Evolutionary conservation across 53 echinoderm and acorn worm genomes (phyloP).

Genomic region (Actinopyga echinites): DNA sequence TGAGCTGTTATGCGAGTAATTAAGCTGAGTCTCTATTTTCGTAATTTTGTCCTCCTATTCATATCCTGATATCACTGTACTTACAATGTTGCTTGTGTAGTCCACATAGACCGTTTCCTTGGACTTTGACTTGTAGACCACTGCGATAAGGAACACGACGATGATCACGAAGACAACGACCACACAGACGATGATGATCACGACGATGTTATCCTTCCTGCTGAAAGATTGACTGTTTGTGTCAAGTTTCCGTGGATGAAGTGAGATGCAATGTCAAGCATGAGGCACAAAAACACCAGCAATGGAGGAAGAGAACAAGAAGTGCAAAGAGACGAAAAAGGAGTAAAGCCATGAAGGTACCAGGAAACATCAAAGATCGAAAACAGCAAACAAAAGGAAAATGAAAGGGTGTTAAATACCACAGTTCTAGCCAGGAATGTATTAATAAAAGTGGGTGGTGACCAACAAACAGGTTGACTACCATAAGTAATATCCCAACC

Average conservation of each 20-base stretch:
- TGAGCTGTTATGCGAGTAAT: too few relatives aligned
- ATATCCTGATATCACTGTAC: background rate
- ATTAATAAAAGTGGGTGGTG: too few relatives aligned
- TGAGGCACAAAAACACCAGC: background rate
- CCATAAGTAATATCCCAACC: too few relatives aligned
- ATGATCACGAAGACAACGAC: slow-evolving; percentile 48
- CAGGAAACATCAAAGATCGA: background rate
- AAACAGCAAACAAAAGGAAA: too few relatives aligned
- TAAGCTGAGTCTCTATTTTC: background rate
- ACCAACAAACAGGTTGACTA: too few relatives aligned
- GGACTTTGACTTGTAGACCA: slow-evolving; percentile 37
- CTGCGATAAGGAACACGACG: slow-evolving; percentile 30
- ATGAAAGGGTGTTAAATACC: too few relatives aligned
- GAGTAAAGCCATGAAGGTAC: background rate
- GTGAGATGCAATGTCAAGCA: background rate
- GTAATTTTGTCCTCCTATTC: too few relatives aligned
- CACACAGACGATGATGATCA: slow-evolving; percentile 15
- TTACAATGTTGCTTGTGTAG: slow-evolving; percentile 50
- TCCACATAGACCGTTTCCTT: slow-evolving; percentile 61
- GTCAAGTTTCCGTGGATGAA: slow-evolving; percentile 2
- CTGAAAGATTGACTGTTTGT: slow-evolving; percentile 14
- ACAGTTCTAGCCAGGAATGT: too few relatives aligned
- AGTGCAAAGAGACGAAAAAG: background rate
- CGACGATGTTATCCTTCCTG: background rate
- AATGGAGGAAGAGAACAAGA: slow-evolving; percentile 13